These are phyloP conservation scores for Drosophila testacea DNA, from an alignment of 2,888 invertebrate genomes.

Conservation along the genomic window DNA sequence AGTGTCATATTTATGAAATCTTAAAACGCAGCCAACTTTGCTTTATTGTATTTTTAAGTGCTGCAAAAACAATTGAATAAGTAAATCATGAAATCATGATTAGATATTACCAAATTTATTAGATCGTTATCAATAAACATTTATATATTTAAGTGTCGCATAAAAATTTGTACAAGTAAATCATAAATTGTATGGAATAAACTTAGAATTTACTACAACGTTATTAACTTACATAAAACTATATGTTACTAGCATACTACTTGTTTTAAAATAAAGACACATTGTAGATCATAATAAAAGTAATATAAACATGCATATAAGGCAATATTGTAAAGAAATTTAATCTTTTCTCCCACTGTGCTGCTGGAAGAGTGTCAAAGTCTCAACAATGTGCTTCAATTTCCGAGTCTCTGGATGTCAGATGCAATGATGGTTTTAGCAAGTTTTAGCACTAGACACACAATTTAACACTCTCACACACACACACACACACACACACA, in stretches of 20 bases:
- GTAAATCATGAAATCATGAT: neutral
- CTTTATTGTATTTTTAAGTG: neutral
- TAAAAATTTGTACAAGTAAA: neutral
- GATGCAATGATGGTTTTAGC: slow-evolving; percentile 17
- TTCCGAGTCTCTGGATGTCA: slow-evolving; percentile 19
- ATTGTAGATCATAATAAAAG: too few species aligned
- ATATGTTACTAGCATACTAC: too few species aligned
- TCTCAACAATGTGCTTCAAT: slow-evolving; percentile 37
- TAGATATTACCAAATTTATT: neutral
- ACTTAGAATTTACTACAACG: neutral
- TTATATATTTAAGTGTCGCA: neutral
- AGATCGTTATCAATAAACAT: neutral
- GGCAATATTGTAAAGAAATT: neutral
- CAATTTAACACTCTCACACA: neutral
- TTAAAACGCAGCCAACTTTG: too few species aligned
- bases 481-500: neutral
- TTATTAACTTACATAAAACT: neutral
- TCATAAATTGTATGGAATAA: neutral
- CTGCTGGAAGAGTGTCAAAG: slow-evolving; percentile 5
- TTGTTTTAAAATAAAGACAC: too few species aligned
- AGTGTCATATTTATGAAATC: neutral
- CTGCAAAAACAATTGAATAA: neutral
- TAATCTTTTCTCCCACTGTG: slow-evolving; percentile 4
- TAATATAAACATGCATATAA: neutral
- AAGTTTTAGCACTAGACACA: neutral